A percentile compares a stretch with the other conserved stretches of the same genome.
These are phyloP conservation scores for Urocynchramus pylzowi DNA, from an alignment of 2,113 vertebrate genomes.

Conservation along the genomic window DNA sequence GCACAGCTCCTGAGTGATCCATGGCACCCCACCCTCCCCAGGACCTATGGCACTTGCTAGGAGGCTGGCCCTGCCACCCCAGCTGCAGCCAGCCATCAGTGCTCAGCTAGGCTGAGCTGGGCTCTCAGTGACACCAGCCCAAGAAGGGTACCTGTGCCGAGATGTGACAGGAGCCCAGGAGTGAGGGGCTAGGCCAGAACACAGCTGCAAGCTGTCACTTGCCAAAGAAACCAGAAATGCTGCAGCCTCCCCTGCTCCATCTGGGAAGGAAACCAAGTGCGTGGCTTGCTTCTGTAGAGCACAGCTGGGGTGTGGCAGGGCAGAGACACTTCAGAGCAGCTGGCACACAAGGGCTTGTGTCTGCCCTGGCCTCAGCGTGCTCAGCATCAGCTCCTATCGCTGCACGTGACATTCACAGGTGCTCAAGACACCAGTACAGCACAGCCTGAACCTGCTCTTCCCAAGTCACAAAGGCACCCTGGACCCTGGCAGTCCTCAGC, in stretches of 20 bases:
- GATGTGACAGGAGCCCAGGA: background rate
- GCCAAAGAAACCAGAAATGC: background rate
- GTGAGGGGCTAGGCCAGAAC: background rate
- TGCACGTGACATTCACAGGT: background rate
- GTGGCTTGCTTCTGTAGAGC: background rate
- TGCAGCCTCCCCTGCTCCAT: background rate
- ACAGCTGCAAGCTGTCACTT: background rate
- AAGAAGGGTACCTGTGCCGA: background rate
- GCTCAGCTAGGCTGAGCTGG: background rate
- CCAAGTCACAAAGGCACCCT: background rate
- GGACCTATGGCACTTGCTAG: rapidly evolving
- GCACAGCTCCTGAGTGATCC: background rate
- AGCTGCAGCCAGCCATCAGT: rapidly evolving
- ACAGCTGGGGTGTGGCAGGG: background rate
- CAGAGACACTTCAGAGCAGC: background rate
- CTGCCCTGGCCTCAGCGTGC: background rate
- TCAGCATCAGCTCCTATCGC: rapidly evolving
- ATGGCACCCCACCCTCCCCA: background rate
- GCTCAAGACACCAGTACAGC: background rate
- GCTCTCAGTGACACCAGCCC: background rate
- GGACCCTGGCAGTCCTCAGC: background rate
- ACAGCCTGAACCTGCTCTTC: background rate
- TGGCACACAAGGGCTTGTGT: background rate
- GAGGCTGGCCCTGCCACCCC: background rate
- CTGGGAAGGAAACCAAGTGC: background rate